These are phyloP conservation scores for Mellilla xanthometata DNA, from an alignment of 2,888 invertebrate genomes.

Conservation along the genomic window DNA sequence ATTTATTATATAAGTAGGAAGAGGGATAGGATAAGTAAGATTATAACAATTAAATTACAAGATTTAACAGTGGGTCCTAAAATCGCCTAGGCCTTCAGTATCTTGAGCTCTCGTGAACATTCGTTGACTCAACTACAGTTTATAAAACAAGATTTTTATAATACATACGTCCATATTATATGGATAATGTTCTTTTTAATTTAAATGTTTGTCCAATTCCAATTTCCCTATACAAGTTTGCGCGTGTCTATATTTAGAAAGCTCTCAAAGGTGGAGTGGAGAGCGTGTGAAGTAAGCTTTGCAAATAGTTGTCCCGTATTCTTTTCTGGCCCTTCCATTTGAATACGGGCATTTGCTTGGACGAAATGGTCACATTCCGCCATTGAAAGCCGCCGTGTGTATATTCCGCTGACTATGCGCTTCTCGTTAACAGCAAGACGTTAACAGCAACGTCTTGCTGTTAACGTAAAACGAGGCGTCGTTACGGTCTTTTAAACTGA, in stretches of 20 bases:
- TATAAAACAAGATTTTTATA: no score
- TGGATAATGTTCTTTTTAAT: no score
- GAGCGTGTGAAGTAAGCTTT: constrained; percentile 37
- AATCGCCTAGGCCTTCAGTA: no score
- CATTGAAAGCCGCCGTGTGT: constrained; percentile 34
- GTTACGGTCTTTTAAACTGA: constrained; percentile 15
- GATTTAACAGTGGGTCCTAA: no score
- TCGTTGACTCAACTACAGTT: no score
- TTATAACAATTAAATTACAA: no score
- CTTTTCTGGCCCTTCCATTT: constrained; percentile 37
- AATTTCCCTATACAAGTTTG: constrained; percentile 10
- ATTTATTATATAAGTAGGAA: no score
- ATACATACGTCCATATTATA: no score
- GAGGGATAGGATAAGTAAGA: no score
- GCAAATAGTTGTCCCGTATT: constrained; percentile 42
- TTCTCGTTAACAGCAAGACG: no score
- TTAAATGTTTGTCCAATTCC: neutral
- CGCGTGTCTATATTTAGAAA: constrained; percentile 24
- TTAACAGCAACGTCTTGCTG: no score
- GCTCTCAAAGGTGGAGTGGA: constrained; percentile 32
- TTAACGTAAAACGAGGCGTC: constrained; percentile 18
- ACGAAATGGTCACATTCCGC: constrained; percentile 37
- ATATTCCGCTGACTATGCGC: constrained; percentile 11
- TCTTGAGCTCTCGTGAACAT: no score
- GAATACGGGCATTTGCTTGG: constrained; percentile 21